Percentiles rank a stretch among this genome's conserved stretches.
Evolutionary conservation across 1,140 invertebrate species (phyloP).

Genomic region (Ips typographus): DNA sequence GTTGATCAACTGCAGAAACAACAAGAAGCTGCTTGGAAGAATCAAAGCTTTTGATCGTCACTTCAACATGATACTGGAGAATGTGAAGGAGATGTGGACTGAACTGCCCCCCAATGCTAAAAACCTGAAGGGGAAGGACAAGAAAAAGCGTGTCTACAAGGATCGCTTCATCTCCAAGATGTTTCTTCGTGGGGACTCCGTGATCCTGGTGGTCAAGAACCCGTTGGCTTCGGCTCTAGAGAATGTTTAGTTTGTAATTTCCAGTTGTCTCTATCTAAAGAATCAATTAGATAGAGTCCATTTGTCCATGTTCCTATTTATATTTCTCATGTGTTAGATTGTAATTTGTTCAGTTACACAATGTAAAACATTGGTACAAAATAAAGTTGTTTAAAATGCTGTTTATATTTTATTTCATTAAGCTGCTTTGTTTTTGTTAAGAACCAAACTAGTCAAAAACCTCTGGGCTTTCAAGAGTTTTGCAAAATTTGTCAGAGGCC

Average conservation of each 20-base stretch:
- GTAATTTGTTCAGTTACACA: no score
- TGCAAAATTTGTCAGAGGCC: no score
- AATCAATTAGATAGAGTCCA: no score
- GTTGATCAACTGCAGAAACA: slow-evolving; percentile 83
- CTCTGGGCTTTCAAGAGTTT: no score
- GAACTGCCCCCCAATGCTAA: slow-evolving; percentile 96
- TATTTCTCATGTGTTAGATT: no score
- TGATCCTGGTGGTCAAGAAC: slow-evolving; percentile 96
- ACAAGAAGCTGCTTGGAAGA: slow-evolving; percentile 95
- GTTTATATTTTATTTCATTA: no score
- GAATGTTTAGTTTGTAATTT: neutral
- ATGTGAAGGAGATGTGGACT: slow-evolving; percentile 99
- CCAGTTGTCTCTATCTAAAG: no score
- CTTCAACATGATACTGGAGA: slow-evolving; percentile 99
- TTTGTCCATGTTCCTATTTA: no score
- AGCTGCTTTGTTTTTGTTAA: no score
- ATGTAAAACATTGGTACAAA: no score
- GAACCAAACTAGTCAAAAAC: no score
- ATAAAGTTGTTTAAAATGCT: no score
- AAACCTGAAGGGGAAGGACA: slow-evolving; percentile 84
- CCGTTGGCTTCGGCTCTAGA: slow-evolving; percentile 56
- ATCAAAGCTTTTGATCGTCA: slow-evolving; percentile 99
- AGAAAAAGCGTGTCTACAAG: slow-evolving; percentile 97
- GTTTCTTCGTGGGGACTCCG: slow-evolving; percentile 98
- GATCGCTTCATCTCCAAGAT: slow-evolving; percentile 99